Evolutionary conservation across 2,888 invertebrate species (phyloP), one percentile per base, ranked within the genome.

Genomic region (Isotomurus palustris): DNA sequence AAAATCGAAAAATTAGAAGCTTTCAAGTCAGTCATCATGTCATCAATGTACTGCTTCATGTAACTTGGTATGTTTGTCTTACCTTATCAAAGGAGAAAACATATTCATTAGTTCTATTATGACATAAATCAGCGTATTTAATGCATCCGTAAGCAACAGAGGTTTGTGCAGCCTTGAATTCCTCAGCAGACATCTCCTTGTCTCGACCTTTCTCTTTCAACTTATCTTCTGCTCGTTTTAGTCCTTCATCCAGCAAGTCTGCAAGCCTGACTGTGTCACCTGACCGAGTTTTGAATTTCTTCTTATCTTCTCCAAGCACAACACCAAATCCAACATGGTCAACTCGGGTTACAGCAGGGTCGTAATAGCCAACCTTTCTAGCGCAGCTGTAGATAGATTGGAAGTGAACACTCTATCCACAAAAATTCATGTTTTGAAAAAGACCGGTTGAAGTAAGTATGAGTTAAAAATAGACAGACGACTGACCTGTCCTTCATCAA

Each of bases 261-360:
- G 82, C 81, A 5, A 99, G 79, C 69, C 88, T 84, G 0, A 99
- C 86, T 0, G 95, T 93, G 64, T 96, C 97, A 1, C 97, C 97
- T 1, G 96, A 95, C 44, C 99, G 83, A 1, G 97, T 97, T 77
- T 99, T 99, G 74, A 99, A 97, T 77, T 97, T 99, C 75, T 99
- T 99, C 73, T 91, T 93, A 78, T 99, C 97, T 76, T 96, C 97
- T 14, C 99, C 99, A 2, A 99, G 78, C 0, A 99, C 99, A 6
- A 97, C 90, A 14, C 99, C 99, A 76, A 99, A 99, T 1, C 86
- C 87, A 14, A 97, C 91, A 78, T 93, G 92, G 75, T 96, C 93
- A 1, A 94, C 78, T 56, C 87, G 83, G 58, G 84, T 82, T 56
- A 77, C 76, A 1, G 74, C 72, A 5, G 84, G 82, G 70, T 84